A percentile compares a stretch with the other conserved stretches of the same genome.
These are phyloP conservation scores for Cydia fagiglandana DNA, from an alignment of 1,140 invertebrate genomes.

Conservation along the genomic window DNA sequence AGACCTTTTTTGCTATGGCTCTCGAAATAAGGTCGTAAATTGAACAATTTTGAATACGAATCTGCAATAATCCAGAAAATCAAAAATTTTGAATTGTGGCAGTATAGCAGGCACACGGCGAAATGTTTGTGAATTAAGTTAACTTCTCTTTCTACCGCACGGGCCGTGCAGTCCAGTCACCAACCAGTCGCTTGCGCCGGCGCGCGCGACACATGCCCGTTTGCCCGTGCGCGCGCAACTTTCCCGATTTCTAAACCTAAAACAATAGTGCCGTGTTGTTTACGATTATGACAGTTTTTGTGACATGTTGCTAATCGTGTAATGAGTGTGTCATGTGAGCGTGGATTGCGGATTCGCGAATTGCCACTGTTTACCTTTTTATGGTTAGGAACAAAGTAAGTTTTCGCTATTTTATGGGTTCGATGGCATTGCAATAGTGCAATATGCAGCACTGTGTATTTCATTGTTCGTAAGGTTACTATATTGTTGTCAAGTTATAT, in stretches of 20 bases:
- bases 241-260: slow-evolving; percentile 51
- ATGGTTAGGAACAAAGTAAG: slow-evolving; percentile 53
- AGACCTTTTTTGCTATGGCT: too few species aligned
- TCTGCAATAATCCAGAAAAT: too few species aligned
- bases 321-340: slow-evolving; percentile 59
- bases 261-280: slow-evolving; percentile 34
- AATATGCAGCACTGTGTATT: slow-evolving; percentile 23
- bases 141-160: slow-evolving; percentile 52
- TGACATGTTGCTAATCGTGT: slow-evolving; percentile 33
- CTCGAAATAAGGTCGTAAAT: too few species aligned
- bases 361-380: slow-evolving; percentile 56
- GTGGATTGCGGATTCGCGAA: slow-evolving; percentile 45
- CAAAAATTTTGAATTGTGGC: too few species aligned
- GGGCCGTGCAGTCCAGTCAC: slow-evolving; percentile 52
- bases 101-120: too few species aligned
- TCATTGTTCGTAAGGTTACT: slow-evolving; percentile 2
- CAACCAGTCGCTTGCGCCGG: slow-evolving; percentile 46
- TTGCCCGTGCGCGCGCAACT: slow-evolving; percentile 51
- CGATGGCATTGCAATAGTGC: slow-evolving; percentile 39
- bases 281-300: slow-evolving; percentile 47
- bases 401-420: slow-evolving; percentile 49
- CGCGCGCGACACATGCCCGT: slow-evolving; percentile 44
- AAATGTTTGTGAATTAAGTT: background rate
- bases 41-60: too few species aligned
- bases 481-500: background rate